A percentile compares a stretch with the other conserved stretches of the same genome.
These are phyloP conservation scores for Parnassius apollo DNA, from an alignment of 2,888 invertebrate species.

Conservation along the genomic window DNA sequence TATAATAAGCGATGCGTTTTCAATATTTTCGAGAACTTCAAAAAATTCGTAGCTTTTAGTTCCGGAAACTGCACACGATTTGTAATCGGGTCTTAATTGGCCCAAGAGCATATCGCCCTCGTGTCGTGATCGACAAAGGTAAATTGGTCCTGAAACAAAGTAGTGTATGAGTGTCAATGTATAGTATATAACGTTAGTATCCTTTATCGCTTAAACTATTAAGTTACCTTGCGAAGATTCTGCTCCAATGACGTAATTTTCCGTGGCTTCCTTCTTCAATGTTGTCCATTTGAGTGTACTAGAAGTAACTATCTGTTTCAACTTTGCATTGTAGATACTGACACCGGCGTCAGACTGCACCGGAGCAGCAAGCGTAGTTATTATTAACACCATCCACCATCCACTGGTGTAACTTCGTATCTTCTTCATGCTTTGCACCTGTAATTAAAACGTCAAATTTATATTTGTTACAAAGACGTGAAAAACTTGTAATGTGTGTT, in stretches of 20 bases:
- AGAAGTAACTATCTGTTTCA: slow-evolving; percentile 88
- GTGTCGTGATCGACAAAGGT: slow-evolving; percentile 87
- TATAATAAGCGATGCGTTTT: slow-evolving; percentile 86
- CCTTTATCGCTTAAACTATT: not conserved
- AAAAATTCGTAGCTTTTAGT: slow-evolving; percentile 82
- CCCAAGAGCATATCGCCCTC: slow-evolving; percentile 89
- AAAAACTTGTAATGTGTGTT: not conserved
- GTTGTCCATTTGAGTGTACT: slow-evolving; percentile 89
- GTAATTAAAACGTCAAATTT: slow-evolving; percentile 31
- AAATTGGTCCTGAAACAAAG: slow-evolving; percentile 74
- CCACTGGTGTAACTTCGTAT: slow-evolving; percentile 60
- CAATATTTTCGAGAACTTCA: slow-evolving; percentile 89
- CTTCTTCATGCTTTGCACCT: slow-evolving; percentile 56
- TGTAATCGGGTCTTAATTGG: slow-evolving; percentile 81
- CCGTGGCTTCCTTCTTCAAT: slow-evolving; percentile 61
- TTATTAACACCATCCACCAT: slow-evolving; percentile 67
- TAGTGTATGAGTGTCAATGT: not conserved
- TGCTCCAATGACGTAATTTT: slow-evolving; percentile 84
- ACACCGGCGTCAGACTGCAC: slow-evolving; percentile 58
- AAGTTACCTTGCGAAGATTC: slow-evolving; percentile 60
- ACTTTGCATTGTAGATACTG: slow-evolving; percentile 65
- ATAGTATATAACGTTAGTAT: not conserved
- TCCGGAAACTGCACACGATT: slow-evolving; percentile 84
- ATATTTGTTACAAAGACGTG: slow-evolving; percentile 38
- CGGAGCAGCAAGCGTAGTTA: slow-evolving; percentile 56